Percentiles rank a stretch among this genome's conserved stretches.
Evolutionary conservation across 2,113 vertebrate species (phyloP).

Genomic region (Catharus fuscescens): DNA sequence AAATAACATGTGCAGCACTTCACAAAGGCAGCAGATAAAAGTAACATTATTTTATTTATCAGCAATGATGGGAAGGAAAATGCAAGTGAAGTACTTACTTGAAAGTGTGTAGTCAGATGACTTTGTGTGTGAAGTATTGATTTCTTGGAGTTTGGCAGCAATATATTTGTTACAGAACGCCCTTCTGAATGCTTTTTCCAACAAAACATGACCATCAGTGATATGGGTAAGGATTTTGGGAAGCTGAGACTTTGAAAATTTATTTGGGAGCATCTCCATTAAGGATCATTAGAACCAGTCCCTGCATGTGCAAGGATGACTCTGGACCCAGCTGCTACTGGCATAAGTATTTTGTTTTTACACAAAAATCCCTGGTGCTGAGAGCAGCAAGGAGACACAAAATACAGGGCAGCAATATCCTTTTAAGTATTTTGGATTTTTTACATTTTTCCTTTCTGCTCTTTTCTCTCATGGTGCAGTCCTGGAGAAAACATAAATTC

Average conservation of each 20-base stretch:
- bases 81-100: background rate
- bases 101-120: background rate
- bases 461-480: background rate
- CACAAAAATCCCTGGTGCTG: background rate
- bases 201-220: background rate
- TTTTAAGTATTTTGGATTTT: background rate
- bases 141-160: background rate
- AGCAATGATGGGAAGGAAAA: background rate
- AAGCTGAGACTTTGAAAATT: background rate
- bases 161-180: background rate
- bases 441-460: background rate
- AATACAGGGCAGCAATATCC: background rate
- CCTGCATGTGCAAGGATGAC: background rate
- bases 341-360: background rate
- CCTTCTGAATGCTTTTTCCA: background rate
- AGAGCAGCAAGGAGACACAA: background rate
- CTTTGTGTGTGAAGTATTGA: background rate
- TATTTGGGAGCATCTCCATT: background rate
- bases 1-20: background rate
- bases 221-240: background rate
- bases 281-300: background rate
- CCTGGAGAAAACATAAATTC: slow-evolving; percentile 24
- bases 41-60: slow-evolving; percentile 5
- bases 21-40: background rate
- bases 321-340: background rate